Conservation (phyloP, 2,113 vertebrate species). For the Asarcornis scutulata region DNA sequence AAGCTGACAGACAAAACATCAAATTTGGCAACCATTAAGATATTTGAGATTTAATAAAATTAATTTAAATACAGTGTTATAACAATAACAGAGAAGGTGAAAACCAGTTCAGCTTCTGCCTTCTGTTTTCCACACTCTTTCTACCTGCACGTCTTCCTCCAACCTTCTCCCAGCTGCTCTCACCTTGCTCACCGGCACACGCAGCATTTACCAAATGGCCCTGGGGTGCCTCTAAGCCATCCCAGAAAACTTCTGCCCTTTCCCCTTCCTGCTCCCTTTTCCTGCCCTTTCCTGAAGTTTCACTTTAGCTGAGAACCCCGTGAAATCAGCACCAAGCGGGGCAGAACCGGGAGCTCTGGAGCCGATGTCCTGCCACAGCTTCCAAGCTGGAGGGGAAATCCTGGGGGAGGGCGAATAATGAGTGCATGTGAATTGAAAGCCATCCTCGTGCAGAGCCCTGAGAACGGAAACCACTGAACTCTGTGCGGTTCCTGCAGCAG, state of each 20-base stretch:
- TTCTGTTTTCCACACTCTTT: background rate
- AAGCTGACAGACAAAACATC: background rate
- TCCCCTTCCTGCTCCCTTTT: background rate
- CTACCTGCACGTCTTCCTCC: background rate
- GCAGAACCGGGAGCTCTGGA: background rate
- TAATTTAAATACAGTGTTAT: background rate
- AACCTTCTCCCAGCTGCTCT: background rate
- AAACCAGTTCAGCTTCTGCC: background rate
- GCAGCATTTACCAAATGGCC: background rate
- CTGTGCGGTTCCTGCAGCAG: background rate
- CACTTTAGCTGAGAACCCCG: background rate
- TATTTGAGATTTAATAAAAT: background rate
- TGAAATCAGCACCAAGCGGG: fast-evolving
- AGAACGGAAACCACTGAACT: background rate
- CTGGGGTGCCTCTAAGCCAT: background rate
- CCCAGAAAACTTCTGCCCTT: background rate
- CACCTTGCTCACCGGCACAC: background rate
- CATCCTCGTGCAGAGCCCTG: background rate
- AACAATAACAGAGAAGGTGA: background rate
- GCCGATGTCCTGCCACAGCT: background rate
- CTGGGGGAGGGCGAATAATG: background rate
- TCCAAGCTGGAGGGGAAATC: background rate
- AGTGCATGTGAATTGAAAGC: background rate
- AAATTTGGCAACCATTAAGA: background rate
- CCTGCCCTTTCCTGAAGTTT: background rate